A percentile compares a stretch with the other conserved stretches of the same genome.
These are phyloP conservation scores for Geotrypetes seraphini DNA, from an alignment of 2,797 vertebrate genomes.

Conservation along the genomic window DNA sequence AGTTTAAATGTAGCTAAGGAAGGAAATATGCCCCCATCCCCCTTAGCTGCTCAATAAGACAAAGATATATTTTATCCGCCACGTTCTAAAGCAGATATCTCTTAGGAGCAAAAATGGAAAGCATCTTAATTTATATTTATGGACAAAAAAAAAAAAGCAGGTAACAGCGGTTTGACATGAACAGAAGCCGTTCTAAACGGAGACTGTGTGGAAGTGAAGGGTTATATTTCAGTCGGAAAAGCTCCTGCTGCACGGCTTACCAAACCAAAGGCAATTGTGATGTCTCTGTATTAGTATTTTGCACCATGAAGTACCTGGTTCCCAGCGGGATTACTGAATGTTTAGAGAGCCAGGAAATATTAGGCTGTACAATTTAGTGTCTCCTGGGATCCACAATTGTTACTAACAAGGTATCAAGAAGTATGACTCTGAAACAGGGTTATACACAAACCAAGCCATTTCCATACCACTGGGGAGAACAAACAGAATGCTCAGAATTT, in stretches of 20 bases:
- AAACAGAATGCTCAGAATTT: conserved; percentile 1
- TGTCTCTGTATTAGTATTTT: conserved; percentile 14
- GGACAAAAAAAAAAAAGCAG: background rate
- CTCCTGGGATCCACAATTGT: conserved; percentile 2
- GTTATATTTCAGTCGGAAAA: conserved; percentile 6
- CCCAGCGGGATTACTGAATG: background rate
- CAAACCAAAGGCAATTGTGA: conserved; percentile 4
- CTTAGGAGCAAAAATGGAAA: conserved; percentile 21
- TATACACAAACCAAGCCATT: background rate
- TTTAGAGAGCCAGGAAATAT: background rate
- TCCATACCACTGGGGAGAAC: conserved; percentile 1
- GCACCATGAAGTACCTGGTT: conserved; percentile 16
- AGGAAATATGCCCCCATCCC: conserved; percentile 30
- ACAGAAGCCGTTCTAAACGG: conserved; percentile 5
- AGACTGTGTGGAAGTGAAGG: conserved; percentile 5
- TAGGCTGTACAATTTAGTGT: background rate
- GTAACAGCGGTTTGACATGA: conserved; percentile 3
- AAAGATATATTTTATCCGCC: conserved; percentile 25
- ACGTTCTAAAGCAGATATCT: conserved; percentile 23
- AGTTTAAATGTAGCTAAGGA: conserved; percentile 41
- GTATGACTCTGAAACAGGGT: conserved; percentile 5
- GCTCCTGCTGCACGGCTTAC: conserved; percentile 1
- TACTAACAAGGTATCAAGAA: conserved; percentile 19
- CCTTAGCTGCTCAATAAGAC: conserved; percentile 28
- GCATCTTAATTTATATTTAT: conserved; percentile 10